A percentile compares a stretch with the other conserved stretches of the same genome.
These are phyloP conservation scores for Cirrhinus mrigala DNA, from an alignment of 2,797 vertebrate species.

Conservation along the genomic window DNA sequence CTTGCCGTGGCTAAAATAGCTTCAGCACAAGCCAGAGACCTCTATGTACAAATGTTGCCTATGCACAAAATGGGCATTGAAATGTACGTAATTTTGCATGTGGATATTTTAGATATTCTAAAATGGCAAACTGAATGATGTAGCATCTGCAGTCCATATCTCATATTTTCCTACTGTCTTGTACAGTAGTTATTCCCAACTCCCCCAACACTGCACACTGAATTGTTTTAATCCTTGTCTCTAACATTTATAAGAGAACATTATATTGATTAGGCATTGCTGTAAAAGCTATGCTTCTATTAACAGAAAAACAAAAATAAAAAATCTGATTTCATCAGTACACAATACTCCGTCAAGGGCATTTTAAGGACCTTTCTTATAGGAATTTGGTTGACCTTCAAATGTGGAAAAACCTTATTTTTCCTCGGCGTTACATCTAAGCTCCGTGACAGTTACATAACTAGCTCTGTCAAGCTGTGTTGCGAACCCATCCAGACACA, in stretches of 20 bases:
- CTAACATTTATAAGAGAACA: not conserved
- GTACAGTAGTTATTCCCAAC: too few relatives aligned
- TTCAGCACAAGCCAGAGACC: not conserved
- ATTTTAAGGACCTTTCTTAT: not conserved
- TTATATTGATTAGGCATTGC: not conserved
- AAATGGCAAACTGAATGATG: too few relatives aligned
- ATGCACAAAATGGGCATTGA: not conserved
- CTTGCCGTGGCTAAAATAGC: constrained; percentile 28
- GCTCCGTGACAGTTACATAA: constrained; percentile 36
- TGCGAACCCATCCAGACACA: constrained; percentile 57
- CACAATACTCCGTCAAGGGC: too few relatives aligned
- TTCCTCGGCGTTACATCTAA: constrained; percentile 55
- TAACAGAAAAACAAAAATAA: too few relatives aligned
- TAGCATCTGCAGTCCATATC: not conserved
- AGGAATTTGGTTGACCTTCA: constrained; percentile 6
- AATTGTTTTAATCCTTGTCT: not conserved
- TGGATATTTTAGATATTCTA: not conserved
- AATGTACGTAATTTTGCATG: not conserved
- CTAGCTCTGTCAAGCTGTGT: constrained; percentile 49
- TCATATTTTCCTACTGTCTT: not conserved
- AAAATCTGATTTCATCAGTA: too few relatives aligned
- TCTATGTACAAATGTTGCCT: not conserved
- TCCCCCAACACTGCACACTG: not conserved
- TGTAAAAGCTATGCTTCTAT: not conserved
- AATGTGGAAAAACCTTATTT: constrained; percentile 57